Evolutionary conservation across 2,113 vertebrate genomes (phyloP).

Genomic region (Protobothrops flavoviridis): DNA sequence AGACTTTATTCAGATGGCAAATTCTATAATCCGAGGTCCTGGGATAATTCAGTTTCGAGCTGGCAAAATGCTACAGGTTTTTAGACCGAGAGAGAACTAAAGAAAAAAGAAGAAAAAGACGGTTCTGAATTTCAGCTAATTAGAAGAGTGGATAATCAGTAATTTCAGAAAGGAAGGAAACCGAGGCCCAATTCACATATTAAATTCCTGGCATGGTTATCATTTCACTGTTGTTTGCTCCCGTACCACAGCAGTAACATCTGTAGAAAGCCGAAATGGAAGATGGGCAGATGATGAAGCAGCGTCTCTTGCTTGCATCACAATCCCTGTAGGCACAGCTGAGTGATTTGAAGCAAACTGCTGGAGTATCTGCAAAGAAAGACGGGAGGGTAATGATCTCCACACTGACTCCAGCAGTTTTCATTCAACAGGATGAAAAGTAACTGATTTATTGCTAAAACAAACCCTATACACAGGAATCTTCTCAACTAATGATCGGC

Average conservation of each 20-base stretch:
- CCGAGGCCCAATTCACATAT: not conserved
- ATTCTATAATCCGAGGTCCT: conserved; percentile 15
- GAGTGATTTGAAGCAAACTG: not conserved
- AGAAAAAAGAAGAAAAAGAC: not conserved
- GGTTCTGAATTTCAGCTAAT: not conserved
- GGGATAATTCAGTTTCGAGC: conserved; percentile 13
- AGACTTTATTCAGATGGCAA: conserved; percentile 5
- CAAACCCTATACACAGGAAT: not conserved
- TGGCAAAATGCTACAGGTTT: not conserved
- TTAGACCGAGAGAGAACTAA: not conserved
- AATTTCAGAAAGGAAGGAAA: conserved; percentile 24
- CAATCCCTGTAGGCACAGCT: not conserved
- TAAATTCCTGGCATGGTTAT: not conserved
- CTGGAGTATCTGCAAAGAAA: not conserved
- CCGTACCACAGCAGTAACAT: not conserved
- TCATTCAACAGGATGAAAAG: not conserved
- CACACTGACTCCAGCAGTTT: not conserved
- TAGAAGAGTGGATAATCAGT: not conserved
- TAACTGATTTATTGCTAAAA: not conserved
- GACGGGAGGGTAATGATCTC: not conserved
- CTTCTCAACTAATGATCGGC: not conserved
- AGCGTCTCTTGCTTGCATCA: not conserved
- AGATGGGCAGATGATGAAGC: not conserved
- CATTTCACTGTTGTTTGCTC: not conserved
- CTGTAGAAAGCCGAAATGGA: not conserved